phyloP scores from a whole-genome alignment of 1,140 invertebrate species.

The Drepana arcuata region DNA sequence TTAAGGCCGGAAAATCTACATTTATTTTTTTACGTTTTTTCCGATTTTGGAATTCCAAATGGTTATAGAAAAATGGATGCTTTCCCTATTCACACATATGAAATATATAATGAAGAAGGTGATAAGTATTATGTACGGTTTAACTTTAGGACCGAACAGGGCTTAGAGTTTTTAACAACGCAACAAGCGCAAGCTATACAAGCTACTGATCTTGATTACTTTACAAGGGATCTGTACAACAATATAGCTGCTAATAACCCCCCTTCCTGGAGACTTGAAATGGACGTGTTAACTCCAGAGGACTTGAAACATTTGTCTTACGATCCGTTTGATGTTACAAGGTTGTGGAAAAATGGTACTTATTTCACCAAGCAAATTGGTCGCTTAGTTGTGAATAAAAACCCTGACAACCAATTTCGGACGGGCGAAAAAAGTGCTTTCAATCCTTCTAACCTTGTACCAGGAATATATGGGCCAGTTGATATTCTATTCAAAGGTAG shows the following conservation, averaged over 20 bases:
- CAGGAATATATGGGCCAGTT: slow-evolving; percentile 86
- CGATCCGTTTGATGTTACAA: slow-evolving; percentile 80
- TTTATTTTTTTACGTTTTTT: slow-evolving; percentile 85
- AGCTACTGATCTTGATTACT: slow-evolving; percentile 29
- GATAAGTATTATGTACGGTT: slow-evolving; percentile 80
- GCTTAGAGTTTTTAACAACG: slow-evolving; percentile 74
- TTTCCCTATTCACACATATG: slow-evolving; percentile 79
- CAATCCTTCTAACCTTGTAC: slow-evolving; percentile 87
- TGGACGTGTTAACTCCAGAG: slow-evolving; percentile 71
- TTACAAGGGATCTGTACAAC: slow-evolving; percentile 36
- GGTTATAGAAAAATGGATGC: slow-evolving; percentile 81
- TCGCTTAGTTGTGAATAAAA: slow-evolving; percentile 83
- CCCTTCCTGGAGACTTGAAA: slow-evolving; percentile 79
- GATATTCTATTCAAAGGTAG: slow-evolving; percentile 91
- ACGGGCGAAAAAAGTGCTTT: slow-evolving; percentile 91
- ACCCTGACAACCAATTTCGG: slow-evolving; percentile 87
- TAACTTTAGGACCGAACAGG: slow-evolving; percentile 79
- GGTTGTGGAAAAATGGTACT: slow-evolving; percentile 85
- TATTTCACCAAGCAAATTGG: slow-evolving; percentile 89
- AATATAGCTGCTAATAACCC: slow-evolving; percentile 62
- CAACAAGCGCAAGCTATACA: slow-evolving; percentile 18
- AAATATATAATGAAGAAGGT: slow-evolving; percentile 76
- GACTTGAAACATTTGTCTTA: slow-evolving; percentile 64
- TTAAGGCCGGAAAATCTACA: slow-evolving; percentile 85
- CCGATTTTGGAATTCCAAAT: slow-evolving; percentile 90